A percentile compares a stretch with the other conserved stretches of the same genome.
phyloP scores from a whole-genome alignment of 2,888 invertebrate species.

The Steinernema hermaphroditum region DNA sequence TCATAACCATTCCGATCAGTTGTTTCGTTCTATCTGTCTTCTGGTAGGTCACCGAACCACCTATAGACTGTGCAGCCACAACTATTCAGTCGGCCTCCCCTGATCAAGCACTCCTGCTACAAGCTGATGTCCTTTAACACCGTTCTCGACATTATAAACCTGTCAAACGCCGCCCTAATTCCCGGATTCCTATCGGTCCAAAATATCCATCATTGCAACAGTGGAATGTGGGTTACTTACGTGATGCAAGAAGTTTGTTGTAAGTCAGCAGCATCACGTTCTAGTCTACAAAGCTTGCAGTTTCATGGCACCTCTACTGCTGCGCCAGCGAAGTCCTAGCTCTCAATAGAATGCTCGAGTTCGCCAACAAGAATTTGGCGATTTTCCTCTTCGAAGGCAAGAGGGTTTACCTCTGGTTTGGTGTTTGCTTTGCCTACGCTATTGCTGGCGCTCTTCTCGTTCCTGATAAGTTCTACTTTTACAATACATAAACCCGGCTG shows the following conservation, averaged over 20 bases:
- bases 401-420: not conserved
- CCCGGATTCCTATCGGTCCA: not conserved
- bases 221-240: not conserved
- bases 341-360: not conserved
- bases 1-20: too few relatives aligned
- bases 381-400: not conserved
- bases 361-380: not conserved
- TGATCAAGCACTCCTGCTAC: not conserved
- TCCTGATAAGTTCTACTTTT: constrained; percentile 3
- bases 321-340: not conserved
- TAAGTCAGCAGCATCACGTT: too few relatives aligned
- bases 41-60: not conserved
- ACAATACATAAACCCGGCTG: too few relatives aligned
- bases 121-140: not conserved
- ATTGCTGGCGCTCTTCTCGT: not conserved
- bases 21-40: not conserved
- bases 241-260: too few relatives aligned
- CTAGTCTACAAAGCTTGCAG: not conserved
- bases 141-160: not conserved
- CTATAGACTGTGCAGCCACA: not conserved
- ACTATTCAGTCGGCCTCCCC: not conserved
- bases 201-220: not conserved
- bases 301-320: not conserved
- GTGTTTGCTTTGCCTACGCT: not conserved
- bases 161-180: not conserved